Evolutionary conservation across 92 coral and sea anemone species (phyloP), one percentile per base, ranked within the genome.

Genomic region (Actinernus sp.): DNA sequence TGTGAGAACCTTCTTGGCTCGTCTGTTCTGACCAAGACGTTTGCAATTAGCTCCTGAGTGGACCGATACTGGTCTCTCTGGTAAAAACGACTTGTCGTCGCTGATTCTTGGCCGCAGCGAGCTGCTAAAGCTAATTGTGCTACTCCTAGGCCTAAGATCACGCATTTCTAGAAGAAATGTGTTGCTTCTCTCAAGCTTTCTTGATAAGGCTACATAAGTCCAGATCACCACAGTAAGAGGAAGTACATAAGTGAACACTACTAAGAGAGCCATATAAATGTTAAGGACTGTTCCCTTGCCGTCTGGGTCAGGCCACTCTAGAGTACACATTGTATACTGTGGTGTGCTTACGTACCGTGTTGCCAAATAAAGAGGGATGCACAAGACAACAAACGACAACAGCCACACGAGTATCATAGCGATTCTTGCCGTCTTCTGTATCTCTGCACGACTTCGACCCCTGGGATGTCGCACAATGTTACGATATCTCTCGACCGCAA

Each of bases 401-500:
- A 65, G 10, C 72, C 72, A 65, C n/a, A n/a, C n/a, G 2, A 49
- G 9, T 1, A 12, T 13, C 29, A 49, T 1, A 8, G 18, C 34
- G 4, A 48, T 4, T 19, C 59, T 39, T 20, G 48, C 50, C 2
- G 52, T 49, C 25, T n/a, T 7, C 59, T 33, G 48, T 2, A 48
- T 4, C 1, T 31, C 55, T 6, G 3, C 11, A 1, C 3, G 8
- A 4, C 72, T 20, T 31, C 44, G 47, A 24, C 27, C 36, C 18
- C 25, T 48, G 1, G 50, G 11, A 0, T 45, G 58, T 45, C 55
- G 33, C 31, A 73, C 74, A 20, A 81, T 49, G 63, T 63, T 68
- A 3, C 81, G 60, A 23, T 81, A 81, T 22, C 88, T 68, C 36
- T 81, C 79, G 23, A 81, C 70, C 2, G 88, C 56, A 19, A 81